Evolutionary conservation across 2,888 invertebrate species (phyloP).

Genomic region (Pseudanteris insignis): DNA sequence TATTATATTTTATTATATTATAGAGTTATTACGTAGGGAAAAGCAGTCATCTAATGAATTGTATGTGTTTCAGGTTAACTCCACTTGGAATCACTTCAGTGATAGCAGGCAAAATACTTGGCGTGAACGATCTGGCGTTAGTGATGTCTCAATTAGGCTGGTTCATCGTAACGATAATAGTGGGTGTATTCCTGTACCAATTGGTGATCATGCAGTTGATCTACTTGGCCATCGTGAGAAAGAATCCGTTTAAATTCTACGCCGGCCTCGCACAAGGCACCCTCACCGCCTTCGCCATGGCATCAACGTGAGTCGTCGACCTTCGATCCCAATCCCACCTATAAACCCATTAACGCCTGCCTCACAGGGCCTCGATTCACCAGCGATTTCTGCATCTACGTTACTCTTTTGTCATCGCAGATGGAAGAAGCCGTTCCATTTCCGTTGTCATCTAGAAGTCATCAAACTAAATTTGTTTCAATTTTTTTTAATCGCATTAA

Average conservation of each 20-base stretch:
- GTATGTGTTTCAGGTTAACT: constrained; percentile 71
- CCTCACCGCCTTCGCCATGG: constrained; percentile 88
- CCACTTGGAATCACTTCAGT: constrained; percentile 86
- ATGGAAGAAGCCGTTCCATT: constrained; percentile 1
- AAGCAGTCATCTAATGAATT: not conserved
- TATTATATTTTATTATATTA: no score
- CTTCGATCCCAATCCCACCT: constrained; percentile 59
- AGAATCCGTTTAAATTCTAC: constrained; percentile 89
- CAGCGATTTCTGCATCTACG: constrained; percentile 33
- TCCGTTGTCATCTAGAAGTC: not conserved
- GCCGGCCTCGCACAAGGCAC: constrained; percentile 83
- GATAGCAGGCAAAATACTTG: constrained; percentile 82
- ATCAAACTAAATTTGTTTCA: constrained; percentile 4
- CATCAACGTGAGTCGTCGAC: constrained; percentile 82
- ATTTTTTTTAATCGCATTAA: no score
- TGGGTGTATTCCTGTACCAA: constrained; percentile 86
- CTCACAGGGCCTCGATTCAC: constrained; percentile 60
- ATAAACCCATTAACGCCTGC: constrained; percentile 58
- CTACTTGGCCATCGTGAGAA: constrained; percentile 80
- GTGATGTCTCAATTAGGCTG: constrained; percentile 68
- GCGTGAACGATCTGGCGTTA: constrained; percentile 73
- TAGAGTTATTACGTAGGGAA: no score
- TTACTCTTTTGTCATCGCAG: not conserved
- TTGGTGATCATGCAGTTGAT: constrained; percentile 84
- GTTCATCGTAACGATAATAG: constrained; percentile 83